Evolutionary conservation across 2,888 invertebrate genomes (phyloP), one percentile per base, ranked within the genome.

Genomic region (Ormyrus labotus): DNA sequence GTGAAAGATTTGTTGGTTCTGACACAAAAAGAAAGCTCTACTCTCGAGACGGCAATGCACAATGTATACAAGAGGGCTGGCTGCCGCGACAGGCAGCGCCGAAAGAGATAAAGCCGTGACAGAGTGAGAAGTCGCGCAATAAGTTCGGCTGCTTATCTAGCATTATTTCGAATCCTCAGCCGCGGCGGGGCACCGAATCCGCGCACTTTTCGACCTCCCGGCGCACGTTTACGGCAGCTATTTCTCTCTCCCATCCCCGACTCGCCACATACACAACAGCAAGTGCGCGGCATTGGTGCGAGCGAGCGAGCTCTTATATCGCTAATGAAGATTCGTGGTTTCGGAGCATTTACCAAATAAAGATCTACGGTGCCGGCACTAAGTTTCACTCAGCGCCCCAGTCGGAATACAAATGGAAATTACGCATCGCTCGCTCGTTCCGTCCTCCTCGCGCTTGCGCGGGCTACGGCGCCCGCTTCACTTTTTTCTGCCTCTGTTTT

Each of bases 321-420:
- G 75, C 82, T 85, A 85, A 85, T 85, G 85, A 85, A 85, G 85
- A 85, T 85, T 82, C 84, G 85, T 85, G 69, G 83, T 81, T 74
- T 70, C 60, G 48, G 73, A 83, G 82, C 82, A 83, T 78, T 83
- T 83, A 76, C 84, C 80, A 84, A 85, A 85, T 84, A 85, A 85
- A 85, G 84, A 85, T 85, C 81, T 85, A 85, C 82, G 85, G 83
- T 80, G 77, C 63, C 47, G 82, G 82, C 65, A 83, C 82, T 83
- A 84, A 85, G 84, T 84, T 85, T 85, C 84, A 83, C 84, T 83
- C 81, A 76, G 80, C 74, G 60, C 45, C 50, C 53, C 6, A 48
- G 10, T 13, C 53, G 55, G 74, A 80, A 73, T 80, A 70, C 60
- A 80, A 77, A 80, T 82, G 72, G 58, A 79, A 82, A 82, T 82